Evolutionary conservation across 2,113 vertebrate genomes (phyloP).

Genomic region (Phrynosoma platyrhinos): DNA sequence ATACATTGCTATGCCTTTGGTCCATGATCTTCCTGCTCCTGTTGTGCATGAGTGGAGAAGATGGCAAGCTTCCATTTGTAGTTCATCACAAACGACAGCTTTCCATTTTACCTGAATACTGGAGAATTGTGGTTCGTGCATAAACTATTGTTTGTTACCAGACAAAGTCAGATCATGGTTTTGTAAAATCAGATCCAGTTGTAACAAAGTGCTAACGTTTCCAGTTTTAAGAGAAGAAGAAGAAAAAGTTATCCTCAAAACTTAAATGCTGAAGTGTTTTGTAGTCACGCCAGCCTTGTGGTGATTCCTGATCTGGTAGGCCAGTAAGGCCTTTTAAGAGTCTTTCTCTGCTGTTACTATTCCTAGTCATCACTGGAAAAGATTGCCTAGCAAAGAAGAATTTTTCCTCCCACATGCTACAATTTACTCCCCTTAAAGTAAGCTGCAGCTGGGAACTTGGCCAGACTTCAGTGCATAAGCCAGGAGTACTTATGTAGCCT

Average conservation of each 20-base stretch:
- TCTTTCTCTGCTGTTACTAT: neutral
- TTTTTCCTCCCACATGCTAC: neutral
- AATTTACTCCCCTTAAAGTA: neutral
- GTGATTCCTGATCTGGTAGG: neutral
- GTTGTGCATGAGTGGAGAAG: neutral
- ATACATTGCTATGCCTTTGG: neutral
- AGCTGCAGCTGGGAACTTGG: neutral
- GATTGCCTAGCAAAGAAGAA: neutral
- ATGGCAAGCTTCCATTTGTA: neutral
- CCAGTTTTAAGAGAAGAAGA: too few relatives aligned
- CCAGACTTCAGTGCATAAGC: slow-evolving; percentile 1
- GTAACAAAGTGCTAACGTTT: neutral
- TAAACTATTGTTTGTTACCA: neutral
- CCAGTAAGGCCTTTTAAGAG: neutral
- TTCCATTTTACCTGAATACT: neutral
- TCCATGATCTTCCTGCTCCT: neutral
- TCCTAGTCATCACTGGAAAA: neutral
- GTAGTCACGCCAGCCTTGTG: neutral
- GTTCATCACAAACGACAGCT: neutral
- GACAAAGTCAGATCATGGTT: neutral
- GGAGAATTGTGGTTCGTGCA: neutral
- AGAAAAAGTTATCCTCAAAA: neutral
- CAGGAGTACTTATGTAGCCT: neutral
- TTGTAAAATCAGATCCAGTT: neutral
- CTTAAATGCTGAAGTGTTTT: neutral